A percentile compares a stretch with the other conserved stretches of the same genome.
phyloP scores from a whole-genome alignment of 2,888 invertebrate species.

The Spodoptera picta region DNA sequence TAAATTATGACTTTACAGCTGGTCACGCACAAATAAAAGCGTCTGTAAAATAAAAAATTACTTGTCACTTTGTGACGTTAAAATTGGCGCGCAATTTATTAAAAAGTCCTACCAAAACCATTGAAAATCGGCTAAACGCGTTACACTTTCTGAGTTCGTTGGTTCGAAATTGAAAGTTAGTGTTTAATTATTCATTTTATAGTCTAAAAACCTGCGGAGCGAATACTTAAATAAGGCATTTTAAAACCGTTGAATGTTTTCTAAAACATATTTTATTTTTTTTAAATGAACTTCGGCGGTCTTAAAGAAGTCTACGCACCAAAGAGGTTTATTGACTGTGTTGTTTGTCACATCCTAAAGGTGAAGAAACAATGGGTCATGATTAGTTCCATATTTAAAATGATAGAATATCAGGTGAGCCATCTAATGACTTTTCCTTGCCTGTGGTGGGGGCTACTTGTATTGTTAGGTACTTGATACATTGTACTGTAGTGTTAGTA shows the following conservation, averaged over 20 bases:
- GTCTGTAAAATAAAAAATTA: neutral
- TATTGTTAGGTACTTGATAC: neutral
- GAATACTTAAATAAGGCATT: neutral
- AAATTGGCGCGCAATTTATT: slow-evolving; percentile 6
- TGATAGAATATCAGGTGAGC: too few species aligned
- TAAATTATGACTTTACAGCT: too few species aligned
- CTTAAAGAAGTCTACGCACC: too few species aligned
- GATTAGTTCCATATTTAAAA: too few species aligned
- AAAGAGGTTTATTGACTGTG: too few species aligned
- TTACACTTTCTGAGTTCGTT: slow-evolving; percentile 1
- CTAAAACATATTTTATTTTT: too few species aligned
- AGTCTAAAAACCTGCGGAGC: neutral
- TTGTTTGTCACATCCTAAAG: too few species aligned
- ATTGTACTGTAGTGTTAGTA: neutral
- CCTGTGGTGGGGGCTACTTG: too few species aligned
- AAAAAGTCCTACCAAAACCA: slow-evolving; percentile 4
- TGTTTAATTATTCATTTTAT: neutral
- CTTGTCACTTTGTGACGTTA: slow-evolving; percentile 1
- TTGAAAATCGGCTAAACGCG: slow-evolving; percentile 8
- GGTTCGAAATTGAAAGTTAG: slow-evolving; percentile 9
- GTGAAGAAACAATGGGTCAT: too few species aligned
- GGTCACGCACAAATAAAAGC: neutral
- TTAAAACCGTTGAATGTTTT: neutral
- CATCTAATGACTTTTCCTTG: too few species aligned
- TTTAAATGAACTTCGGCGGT: too few species aligned